These are phyloP conservation scores for Zootoca vivipara DNA, from an alignment of 2,113 vertebrate species.

Conservation along the genomic window DNA sequence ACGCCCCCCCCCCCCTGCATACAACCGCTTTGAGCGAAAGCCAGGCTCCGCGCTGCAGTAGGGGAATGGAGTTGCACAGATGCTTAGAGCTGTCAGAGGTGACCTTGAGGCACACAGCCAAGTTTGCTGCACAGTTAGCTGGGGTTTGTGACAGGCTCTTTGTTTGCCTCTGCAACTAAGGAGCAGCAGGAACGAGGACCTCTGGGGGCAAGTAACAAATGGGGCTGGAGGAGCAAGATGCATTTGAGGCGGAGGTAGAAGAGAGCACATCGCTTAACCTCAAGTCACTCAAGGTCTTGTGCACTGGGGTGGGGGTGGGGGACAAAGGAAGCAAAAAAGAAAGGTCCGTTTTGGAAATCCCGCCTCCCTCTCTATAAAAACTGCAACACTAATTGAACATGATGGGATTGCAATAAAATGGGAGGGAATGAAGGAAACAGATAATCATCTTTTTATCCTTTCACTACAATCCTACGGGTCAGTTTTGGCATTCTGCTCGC, in stretches of 20 bases:
- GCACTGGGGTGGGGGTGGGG: background rate
- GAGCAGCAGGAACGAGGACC: background rate
- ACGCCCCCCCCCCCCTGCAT: background rate
- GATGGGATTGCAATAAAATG: background rate
- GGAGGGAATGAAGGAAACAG: background rate
- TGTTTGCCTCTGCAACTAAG: background rate
- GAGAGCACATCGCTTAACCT: background rate
- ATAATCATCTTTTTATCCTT: background rate
- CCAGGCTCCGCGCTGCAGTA: background rate
- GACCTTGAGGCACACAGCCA: conserved; percentile 10
- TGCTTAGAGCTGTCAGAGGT: conserved; percentile 11
- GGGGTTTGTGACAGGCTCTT: background rate
- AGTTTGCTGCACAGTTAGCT: background rate
- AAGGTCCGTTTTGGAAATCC: background rate
- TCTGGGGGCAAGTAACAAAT: background rate
- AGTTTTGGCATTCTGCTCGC: background rate
- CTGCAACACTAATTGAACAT: background rate
- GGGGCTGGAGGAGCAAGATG: background rate
- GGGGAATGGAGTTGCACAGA: conserved; percentile 14
- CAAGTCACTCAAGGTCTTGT: background rate
- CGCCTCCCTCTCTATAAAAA: background rate
- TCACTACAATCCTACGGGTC: background rate
- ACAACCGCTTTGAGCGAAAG: background rate
- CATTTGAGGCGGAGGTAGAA: background rate
- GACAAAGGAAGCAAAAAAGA: background rate